phyloP scores from a whole-genome alignment of 2,113 vertebrate genomes.

The Salvelinus sp. region DNA sequence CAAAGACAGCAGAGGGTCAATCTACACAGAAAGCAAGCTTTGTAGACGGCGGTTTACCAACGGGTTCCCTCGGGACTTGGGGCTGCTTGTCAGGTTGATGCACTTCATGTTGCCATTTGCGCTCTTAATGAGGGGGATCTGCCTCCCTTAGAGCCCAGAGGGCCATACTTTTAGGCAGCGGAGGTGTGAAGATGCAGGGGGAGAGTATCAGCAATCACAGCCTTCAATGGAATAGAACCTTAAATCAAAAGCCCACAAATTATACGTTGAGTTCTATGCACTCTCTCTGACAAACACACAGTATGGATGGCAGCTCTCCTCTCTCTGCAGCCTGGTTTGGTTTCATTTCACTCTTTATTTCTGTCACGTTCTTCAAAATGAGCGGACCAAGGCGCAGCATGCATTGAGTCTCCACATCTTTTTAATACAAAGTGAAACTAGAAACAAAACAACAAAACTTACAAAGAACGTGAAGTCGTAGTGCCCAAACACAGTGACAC shows the following conservation, averaged over 20 bases:
- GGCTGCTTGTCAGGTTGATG: constrained; percentile 24
- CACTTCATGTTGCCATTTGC: not conserved
- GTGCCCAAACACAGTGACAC: no score
- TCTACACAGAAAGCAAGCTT: constrained; percentile 57
- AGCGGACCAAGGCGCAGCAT: no score
- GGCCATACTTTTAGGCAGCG: constrained; percentile 28
- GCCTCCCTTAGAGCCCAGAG: constrained; percentile 28
- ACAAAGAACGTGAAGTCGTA: no score
- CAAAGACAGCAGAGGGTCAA: constrained; percentile 55
- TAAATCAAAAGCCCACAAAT: constrained; percentile 1
- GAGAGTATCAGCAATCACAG: constrained; percentile 1
- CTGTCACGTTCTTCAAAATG: no score
- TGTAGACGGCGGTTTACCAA: constrained; percentile 54
- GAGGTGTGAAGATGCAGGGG: constrained; percentile 3
- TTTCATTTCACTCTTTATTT: constrained; percentile 38
- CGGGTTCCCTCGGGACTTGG: constrained; percentile 48
- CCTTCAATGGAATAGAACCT: constrained; percentile 30
- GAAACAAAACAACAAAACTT: no score
- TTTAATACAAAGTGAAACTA: no score
- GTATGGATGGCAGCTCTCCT: not conserved
- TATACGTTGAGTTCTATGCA: not conserved
- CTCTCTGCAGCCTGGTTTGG: constrained; percentile 30
- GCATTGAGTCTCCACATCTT: no score
- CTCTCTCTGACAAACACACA: not conserved
- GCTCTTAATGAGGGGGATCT: not conserved